Evolutionary conservation across 2,113 vertebrate genomes (phyloP).

Genomic region (Nestor notabilis): DNA sequence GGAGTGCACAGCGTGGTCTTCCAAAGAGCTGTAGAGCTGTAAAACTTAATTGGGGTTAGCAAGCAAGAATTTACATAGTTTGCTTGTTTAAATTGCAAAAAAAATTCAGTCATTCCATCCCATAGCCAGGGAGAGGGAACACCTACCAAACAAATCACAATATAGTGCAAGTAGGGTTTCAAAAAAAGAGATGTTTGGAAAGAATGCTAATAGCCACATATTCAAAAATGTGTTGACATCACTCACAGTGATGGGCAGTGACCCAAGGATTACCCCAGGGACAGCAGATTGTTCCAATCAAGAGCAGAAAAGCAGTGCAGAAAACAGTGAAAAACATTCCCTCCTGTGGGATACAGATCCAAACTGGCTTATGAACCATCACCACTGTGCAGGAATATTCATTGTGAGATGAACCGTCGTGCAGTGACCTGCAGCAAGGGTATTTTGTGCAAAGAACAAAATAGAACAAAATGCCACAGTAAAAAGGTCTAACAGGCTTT

Average conservation of each 20-base stretch:
- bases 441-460: not conserved
- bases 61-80: slow-evolving; percentile 19
- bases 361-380: not conserved
- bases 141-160: slow-evolving; percentile 12
- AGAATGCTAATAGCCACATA: slow-evolving; percentile 34
- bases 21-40: slow-evolving; percentile 35
- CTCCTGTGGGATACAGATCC: not conserved
- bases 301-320: slow-evolving; percentile 14
- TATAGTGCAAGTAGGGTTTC: not conserved
- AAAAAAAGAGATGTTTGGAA: slow-evolving; percentile 34
- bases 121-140: not conserved
- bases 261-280: slow-evolving; percentile 31
- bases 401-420: not conserved
- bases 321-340: slow-evolving; percentile 45
- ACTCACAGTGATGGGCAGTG: slow-evolving; percentile 38
- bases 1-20: not conserved
- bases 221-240: slow-evolving; percentile 69
- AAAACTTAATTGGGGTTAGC: slow-evolving; percentile 26
- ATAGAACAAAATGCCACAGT: not conserved
- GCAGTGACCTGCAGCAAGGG: not conserved
- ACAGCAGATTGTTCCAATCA: slow-evolving; percentile 65
- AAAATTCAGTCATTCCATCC: not conserved
- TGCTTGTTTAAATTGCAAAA: slow-evolving; percentile 47
- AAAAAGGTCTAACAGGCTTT: not conserved
- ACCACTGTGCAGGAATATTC: not conserved